phyloP scores from a whole-genome alignment of 2,888 invertebrate species.

The Coelinius sp. region DNA sequence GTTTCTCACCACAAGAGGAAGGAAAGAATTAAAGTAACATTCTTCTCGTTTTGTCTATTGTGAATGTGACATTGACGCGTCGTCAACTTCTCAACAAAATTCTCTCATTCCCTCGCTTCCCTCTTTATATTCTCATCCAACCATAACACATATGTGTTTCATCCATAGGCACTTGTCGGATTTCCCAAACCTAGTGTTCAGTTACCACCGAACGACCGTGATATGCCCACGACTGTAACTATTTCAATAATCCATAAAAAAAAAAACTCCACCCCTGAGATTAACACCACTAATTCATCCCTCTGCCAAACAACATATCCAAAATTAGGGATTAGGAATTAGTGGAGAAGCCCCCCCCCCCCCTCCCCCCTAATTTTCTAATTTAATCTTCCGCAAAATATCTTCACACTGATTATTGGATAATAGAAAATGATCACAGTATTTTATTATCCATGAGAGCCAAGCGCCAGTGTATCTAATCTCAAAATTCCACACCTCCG shows the following conservation, averaged over 20 bases:
- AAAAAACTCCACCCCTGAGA: not conserved
- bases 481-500: constrained; percentile 18
- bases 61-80: constrained; percentile 18
- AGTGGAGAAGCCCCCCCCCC: too few relatives aligned
- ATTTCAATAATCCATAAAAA: not conserved
- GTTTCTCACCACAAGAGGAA: constrained; percentile 2
- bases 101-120: constrained; percentile 6
- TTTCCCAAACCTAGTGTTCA: constrained; percentile 36
- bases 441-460: not conserved
- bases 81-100: constrained; percentile 5
- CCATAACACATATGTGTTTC: constrained; percentile 8
- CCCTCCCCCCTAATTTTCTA: not conserved
- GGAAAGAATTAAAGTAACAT: constrained; percentile 15
- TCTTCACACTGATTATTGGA: not conserved
- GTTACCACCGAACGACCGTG: constrained; percentile 20
- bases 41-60: constrained; percentile 18
- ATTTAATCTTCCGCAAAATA: not conserved
- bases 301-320: not conserved
- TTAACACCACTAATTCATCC: not conserved
- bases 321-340: not conserved
- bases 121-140: constrained; percentile 1
- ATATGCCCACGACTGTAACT: not conserved
- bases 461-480: constrained; percentile 25
- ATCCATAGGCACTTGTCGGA: constrained; percentile 35
- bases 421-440: constrained; percentile 10